Evolutionary conservation across 2,888 invertebrate genomes (phyloP).

Genomic region (Drosophila paracracens): DNA sequence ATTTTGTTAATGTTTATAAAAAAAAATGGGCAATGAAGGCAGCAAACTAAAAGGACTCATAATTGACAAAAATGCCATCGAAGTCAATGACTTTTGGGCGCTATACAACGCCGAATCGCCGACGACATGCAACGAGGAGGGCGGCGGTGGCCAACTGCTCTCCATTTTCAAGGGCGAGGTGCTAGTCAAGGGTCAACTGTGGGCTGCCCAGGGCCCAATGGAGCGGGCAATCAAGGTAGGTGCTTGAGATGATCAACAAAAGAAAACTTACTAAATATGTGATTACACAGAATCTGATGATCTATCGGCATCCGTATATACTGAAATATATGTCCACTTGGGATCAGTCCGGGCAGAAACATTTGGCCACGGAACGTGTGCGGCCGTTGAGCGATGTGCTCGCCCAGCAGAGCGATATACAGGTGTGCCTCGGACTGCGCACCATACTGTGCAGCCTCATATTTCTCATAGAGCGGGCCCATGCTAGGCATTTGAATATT

Average conservation of each 20-base stretch:
- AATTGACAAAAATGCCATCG: slow-evolving; percentile 90
- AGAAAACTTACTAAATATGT: not conserved
- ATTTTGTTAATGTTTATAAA: slow-evolving; percentile 29
- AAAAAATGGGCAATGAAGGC: slow-evolving; percentile 90
- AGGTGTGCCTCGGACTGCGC: slow-evolving; percentile 93
- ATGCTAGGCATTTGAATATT: slow-evolving; percentile 93
- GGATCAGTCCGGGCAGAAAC: slow-evolving; percentile 90
- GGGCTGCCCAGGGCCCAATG: slow-evolving; percentile 88
- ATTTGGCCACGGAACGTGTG: slow-evolving; percentile 93
- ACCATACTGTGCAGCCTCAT: slow-evolving; percentile 92
- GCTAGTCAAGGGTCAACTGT: slow-evolving; percentile 88
- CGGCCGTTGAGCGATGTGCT: slow-evolving; percentile 90
- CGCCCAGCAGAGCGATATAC: slow-evolving; percentile 89
- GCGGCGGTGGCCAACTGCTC: slow-evolving; percentile 87
- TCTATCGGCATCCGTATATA: slow-evolving; percentile 94
- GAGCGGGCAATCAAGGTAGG: slow-evolving; percentile 91
- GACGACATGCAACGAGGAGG: slow-evolving; percentile 84
- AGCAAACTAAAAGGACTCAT: slow-evolving; percentile 90
- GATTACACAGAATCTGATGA: slow-evolving; percentile 90
- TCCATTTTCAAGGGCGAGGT: slow-evolving; percentile 91
- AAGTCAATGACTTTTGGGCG: slow-evolving; percentile 93
- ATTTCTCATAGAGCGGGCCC: slow-evolving; percentile 93
- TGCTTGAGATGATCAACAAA: not conserved
- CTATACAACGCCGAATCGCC: slow-evolving; percentile 85
- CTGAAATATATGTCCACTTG: slow-evolving; percentile 93